Percentiles rank a stretch among this genome's conserved stretches.
Conservation (phyloP, 1,140 invertebrate species). For the Drosophila sulfurigaster region DNA sequence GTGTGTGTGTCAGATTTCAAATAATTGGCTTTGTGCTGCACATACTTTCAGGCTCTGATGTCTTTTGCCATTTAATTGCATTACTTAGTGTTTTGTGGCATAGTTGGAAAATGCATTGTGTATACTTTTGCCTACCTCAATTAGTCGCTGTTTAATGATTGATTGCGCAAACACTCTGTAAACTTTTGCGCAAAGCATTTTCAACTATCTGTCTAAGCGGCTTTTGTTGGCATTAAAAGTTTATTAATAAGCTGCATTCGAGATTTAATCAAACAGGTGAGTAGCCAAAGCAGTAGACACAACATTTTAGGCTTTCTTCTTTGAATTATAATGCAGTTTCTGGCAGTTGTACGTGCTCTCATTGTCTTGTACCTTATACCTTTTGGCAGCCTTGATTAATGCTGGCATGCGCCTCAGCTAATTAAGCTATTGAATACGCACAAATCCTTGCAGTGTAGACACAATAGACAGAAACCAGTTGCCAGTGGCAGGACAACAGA, state of each 20-base stretch:
- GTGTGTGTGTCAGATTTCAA: conserved; percentile 39
- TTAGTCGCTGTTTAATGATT: conserved; percentile 46
- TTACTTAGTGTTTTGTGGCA: conserved; percentile 40
- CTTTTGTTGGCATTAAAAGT: conserved; percentile 54
- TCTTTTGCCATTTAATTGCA: conserved; percentile 59
- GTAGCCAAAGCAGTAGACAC: background rate
- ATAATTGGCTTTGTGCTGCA: conserved; percentile 63
- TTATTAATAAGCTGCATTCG: conserved; percentile 61
- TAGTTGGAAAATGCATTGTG: conserved; percentile 18
- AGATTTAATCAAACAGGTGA: conserved; percentile 16
- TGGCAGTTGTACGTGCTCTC: conserved; percentile 48
- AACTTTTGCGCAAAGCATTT: conserved; percentile 10
- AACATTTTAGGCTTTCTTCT: conserved; percentile 4
- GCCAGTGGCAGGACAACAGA: conserved; percentile 10
- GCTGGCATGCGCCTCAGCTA: conserved; percentile 38
- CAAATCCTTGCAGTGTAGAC: background rate
- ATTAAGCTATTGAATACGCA: conserved; percentile 40
- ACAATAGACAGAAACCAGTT: conserved; percentile 10
- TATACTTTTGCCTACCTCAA: conserved; percentile 47
- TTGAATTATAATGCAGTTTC: background rate
- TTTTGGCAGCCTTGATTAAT: conserved; percentile 37
- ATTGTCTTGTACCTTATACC: conserved; percentile 3
- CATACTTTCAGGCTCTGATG: conserved; percentile 28
- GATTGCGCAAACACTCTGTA: conserved; percentile 28
- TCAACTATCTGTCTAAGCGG: conserved; percentile 45